Base-by-base conservation (phyloP, 2,113 vertebrate genomes). In the Heterotilapia buettikoferi region DNA sequence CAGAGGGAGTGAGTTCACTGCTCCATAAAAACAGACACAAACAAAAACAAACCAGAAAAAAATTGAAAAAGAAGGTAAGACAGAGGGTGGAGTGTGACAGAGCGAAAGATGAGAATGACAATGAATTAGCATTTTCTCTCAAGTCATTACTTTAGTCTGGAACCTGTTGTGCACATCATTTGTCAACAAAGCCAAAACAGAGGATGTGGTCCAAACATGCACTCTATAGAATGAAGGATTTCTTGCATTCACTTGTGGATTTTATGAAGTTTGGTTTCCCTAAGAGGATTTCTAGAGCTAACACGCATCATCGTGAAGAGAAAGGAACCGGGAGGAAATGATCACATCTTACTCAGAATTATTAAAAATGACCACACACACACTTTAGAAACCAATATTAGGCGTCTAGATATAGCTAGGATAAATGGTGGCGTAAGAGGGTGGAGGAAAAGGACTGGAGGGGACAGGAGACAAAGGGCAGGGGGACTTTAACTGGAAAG, bases 1-100 rank as follows among this genome's bases (percentile, higher is more conserved):
- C 94, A 98, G 91, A 7, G 97, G 96, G 90, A 98, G 95, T 10
- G 94, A 92, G 38, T 87, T 89, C 59, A 90, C 93, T 43, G 76
- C 90, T 91, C 19, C 80, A 66, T 68, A 83, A 38, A 84, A 13
- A 87, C 21, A 84, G 36, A 76, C 31, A 78, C 31, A 45, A 33
- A 80, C 24, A 56, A 50, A 66, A 71, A 29, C 45, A 56, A 29
- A 57, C 14, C 9, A 50, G 12, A 2, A 66, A 66, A 73, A 57
- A 33, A 86, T 31, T 43, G 12, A 63, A 13, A 61, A 83, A 50
- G 8, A 71, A 12, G 14, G 14, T 40, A 36, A 43, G 68, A 53
- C 24, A 78, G 6, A 52, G 45, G 73, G n/a, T 31, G 45, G 45
- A 52, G 73, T 73, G 29, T 66, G 54, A 84, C 71, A 52, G 45